phyloP scores from a whole-genome alignment of 2,113 vertebrate genomes.

The Epinephelus moara region DNA sequence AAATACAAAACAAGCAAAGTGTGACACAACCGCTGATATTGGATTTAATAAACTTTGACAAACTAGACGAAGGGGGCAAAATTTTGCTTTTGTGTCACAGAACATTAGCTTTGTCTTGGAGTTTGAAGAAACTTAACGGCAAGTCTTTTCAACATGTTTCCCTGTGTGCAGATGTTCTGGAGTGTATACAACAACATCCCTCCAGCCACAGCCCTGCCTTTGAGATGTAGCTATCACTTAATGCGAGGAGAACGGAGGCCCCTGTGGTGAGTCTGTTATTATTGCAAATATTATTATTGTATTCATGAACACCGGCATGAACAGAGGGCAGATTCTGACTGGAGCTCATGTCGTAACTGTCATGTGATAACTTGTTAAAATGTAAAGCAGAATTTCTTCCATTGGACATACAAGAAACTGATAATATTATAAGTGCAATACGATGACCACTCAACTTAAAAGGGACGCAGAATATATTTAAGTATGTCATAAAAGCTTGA shows the following conservation, averaged over 20 bases:
- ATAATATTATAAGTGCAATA: background rate
- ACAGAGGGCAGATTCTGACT: background rate
- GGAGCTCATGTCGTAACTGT: background rate
- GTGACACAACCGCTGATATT: background rate
- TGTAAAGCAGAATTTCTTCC: background rate
- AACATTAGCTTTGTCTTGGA: background rate
- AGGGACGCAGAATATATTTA: background rate
- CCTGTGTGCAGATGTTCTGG: slow-evolving; percentile 92
- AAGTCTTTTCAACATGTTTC: background rate
- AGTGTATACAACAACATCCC: slow-evolving; percentile 99
- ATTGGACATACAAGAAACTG: background rate
- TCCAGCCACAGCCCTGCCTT: slow-evolving; percentile 88
- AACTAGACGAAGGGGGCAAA: too few relatives aligned
- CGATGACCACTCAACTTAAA: background rate
- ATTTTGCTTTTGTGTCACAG: background rate
- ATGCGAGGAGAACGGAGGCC: slow-evolving; percentile 95
- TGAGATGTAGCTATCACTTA: slow-evolving; percentile 95
- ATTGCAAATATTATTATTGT: background rate
- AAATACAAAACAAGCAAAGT: background rate
- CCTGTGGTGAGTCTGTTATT: slow-evolving; percentile 87
- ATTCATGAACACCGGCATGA: background rate
- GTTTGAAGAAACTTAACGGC: background rate
- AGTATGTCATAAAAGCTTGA: background rate
- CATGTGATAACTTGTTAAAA: background rate
- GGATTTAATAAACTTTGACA: background rate